phyloP scores from a whole-genome alignment of 2,888 invertebrate species.

The Priocnemis perturbator region DNA sequence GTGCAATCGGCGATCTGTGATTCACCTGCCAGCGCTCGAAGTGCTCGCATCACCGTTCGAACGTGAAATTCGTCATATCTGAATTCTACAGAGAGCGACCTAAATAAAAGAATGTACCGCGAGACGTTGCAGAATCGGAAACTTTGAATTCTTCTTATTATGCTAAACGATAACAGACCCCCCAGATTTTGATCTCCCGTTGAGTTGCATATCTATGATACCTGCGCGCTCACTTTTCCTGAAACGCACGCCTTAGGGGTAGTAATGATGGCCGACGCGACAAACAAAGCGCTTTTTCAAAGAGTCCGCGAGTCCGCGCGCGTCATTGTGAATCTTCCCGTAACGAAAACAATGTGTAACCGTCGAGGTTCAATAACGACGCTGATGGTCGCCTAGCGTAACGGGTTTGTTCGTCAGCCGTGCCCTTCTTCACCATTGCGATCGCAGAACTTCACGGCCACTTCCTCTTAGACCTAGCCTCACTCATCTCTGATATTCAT shows the following conservation, averaged over 20 bases:
- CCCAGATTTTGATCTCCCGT: neutral
- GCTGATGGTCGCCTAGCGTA: conserved; percentile 31
- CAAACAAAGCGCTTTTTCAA: too few species aligned
- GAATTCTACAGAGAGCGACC: too few species aligned
- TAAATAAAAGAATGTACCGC: too few species aligned
- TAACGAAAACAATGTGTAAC: conserved; percentile 11
- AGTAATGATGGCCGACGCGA: too few species aligned
- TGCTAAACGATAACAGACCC: too few species aligned
- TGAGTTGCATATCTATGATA: neutral
- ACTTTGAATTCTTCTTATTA: too few species aligned
- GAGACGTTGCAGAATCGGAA: too few species aligned
- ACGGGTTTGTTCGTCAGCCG: conserved; percentile 12
- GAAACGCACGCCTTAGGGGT: too few species aligned
- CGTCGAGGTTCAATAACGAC: conserved; percentile 26
- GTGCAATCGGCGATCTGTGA: conserved; percentile 30
- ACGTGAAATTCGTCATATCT: too few species aligned
- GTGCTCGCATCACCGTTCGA: neutral
- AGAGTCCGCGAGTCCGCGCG: neutral
- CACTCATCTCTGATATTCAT: too few species aligned
- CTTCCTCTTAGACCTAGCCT: too few species aligned
- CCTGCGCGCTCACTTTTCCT: neutral
- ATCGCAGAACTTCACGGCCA: neutral
- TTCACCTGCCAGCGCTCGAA: conserved; percentile 15
- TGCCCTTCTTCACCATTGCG: conserved; percentile 18
- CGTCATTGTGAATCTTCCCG: conserved; percentile 9